Evolutionary conservation across 2,888 invertebrate genomes (phyloP).

Genomic region (Parapristionchus giblindavisi): DNA sequence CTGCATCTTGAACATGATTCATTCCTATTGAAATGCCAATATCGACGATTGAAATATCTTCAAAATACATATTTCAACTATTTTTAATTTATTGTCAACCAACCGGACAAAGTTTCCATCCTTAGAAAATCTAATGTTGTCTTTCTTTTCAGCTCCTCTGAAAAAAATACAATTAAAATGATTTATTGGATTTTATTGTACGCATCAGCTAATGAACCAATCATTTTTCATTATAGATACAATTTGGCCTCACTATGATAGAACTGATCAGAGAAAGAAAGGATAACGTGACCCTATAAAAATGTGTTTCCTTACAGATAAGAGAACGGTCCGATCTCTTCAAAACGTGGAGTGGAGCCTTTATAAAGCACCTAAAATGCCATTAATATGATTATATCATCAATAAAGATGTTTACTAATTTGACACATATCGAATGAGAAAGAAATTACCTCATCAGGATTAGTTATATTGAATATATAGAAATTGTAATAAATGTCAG

Average conservation of each 20-base stretch:
- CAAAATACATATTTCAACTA: background rate
- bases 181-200: background rate
- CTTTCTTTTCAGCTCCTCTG: constrained; percentile 2
- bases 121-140: constrained; percentile 11
- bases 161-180: background rate
- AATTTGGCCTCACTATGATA: background rate
- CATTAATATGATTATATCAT: background rate
- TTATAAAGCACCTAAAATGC: constrained; percentile 18
- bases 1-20: constrained; percentile 1
- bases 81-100: background rate
- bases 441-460: constrained; percentile 24
- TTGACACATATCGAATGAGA: too few relatives aligned
- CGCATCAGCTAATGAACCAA: too few relatives aligned
- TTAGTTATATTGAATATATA: constrained; percentile 29
- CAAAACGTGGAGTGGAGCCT: constrained; percentile 20
- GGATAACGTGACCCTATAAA: background rate
- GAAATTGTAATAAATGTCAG: constrained; percentile 31
- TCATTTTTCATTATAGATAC: constrained; percentile 13
- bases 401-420: background rate
- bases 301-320: background rate
- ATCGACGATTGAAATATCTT: constrained; percentile 16
- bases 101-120: constrained; percentile 14
- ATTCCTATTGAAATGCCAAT: background rate
- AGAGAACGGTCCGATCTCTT: constrained; percentile 17
- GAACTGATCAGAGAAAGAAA: background rate